Evolutionary conservation across 2,113 vertebrate genomes (phyloP).

Genomic region (Phaethornis superciliosus): DNA sequence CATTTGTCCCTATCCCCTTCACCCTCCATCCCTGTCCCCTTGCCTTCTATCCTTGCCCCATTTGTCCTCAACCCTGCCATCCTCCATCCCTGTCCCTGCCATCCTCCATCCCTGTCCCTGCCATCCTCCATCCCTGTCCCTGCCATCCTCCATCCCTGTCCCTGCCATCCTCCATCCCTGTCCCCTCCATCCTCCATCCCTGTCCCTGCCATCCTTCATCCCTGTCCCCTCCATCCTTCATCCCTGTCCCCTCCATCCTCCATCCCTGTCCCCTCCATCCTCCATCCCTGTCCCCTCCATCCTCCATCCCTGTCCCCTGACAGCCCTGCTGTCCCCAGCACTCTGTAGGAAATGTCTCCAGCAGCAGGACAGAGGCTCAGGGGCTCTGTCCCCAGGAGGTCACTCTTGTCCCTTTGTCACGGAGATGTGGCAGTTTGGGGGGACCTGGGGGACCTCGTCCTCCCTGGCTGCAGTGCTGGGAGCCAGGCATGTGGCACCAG

Average conservation of each 20-base stretch:
- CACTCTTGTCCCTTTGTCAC: fast-evolving
- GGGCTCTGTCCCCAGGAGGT: fast-evolving
- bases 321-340: too few relatives aligned
- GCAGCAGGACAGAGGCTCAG: fast-evolving
- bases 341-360: neutral
- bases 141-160: neutral
- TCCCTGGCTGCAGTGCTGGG: neutral
- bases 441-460: neutral
- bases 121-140: neutral
- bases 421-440: neutral
- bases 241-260: neutral
- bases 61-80: too few relatives aligned
- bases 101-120: neutral
- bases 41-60: too few relatives aligned
- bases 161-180: neutral
- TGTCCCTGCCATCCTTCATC: neutral
- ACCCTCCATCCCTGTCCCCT: too few relatives aligned
- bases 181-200: neutral
- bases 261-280: neutral
- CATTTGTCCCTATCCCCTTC: neutral
- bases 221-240: neutral
- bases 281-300: too few relatives aligned
- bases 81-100: neutral
- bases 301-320: neutral
- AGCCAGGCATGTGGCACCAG: fast-evolving